These are phyloP conservation scores for Branchipolynoe longqiensis DNA, from an alignment of 2,888 invertebrate species.

Conservation along the genomic window DNA sequence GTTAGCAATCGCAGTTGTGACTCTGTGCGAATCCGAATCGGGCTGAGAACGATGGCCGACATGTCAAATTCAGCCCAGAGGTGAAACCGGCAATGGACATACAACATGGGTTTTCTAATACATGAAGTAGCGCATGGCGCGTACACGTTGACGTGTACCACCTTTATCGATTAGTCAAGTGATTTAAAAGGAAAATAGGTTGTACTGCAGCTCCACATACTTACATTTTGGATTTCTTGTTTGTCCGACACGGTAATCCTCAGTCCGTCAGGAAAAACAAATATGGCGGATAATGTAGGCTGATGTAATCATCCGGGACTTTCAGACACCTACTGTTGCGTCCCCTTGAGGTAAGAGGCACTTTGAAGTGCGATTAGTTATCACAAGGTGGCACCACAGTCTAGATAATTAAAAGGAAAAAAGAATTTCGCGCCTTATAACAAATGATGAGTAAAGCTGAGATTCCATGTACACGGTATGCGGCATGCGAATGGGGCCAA, in stretches of 20 bases:
- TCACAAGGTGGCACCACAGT: no score
- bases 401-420: no score
- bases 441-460: no score
- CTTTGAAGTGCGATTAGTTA: no score
- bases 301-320: conserved; percentile 72
- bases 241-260: conserved; percentile 9
- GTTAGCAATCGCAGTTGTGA: not conserved
- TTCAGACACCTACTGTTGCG: conserved; percentile 10
- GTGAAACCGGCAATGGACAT: not conserved
- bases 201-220: not conserved
- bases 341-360: no score
- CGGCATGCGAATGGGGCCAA: no score
- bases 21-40: no score
- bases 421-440: no score
- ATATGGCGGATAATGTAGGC: conserved; percentile 66
- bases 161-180: not conserved
- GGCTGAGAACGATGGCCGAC: not conserved
- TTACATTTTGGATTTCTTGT: conserved; percentile 49
- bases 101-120: not conserved
- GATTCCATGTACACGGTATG: no score
- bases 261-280: conserved; percentile 49
- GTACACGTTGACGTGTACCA: not conserved
- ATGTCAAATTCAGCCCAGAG: not conserved
- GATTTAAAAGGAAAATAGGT: not conserved
- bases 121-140: not conserved